A percentile compares a stretch with the other conserved stretches of the same genome.
These are phyloP conservation scores for Epirrita christyi DNA, from an alignment of 2,888 invertebrate species.

Conservation along the genomic window DNA sequence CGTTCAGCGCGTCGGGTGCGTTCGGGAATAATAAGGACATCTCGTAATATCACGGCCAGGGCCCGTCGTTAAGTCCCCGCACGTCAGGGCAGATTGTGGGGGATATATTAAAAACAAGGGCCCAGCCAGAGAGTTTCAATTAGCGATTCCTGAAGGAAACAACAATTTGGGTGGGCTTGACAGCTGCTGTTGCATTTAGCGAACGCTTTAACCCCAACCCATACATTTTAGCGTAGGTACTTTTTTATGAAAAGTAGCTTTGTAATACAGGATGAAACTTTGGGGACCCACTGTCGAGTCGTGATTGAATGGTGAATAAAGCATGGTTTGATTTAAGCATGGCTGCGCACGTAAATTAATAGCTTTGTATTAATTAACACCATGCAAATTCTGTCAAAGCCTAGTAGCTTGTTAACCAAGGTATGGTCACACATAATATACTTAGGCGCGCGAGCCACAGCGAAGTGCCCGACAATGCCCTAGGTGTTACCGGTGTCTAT, in stretches of 20 bases:
- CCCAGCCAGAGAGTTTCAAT: constrained; percentile 17
- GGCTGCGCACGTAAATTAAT: no score
- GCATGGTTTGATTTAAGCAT: background rate
- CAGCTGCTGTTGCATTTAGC: background rate
- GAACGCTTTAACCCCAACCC: background rate
- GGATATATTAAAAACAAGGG: constrained; percentile 53
- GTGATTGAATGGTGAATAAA: background rate
- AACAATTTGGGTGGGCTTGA: background rate
- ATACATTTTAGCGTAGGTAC: background rate
- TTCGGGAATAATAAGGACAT: constrained; percentile 10
- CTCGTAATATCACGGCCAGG: background rate
- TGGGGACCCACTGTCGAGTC: background rate
- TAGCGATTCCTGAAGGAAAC: constrained; percentile 7
- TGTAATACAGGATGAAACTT: background rate
- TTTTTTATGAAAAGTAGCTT: background rate
- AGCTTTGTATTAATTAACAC: no score
- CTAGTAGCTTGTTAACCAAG: no score
- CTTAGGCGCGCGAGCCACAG: no score
- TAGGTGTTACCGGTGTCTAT: no score
- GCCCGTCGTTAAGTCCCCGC: constrained; percentile 43
- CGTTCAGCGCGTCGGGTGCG: constrained; percentile 1
- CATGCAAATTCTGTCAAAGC: no score
- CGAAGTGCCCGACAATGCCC: no score
- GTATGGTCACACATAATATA: no score
- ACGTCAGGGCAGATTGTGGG: constrained; percentile 48